phyloP scores from a whole-genome alignment of 2,888 invertebrate species.

The Drosophila tripunctata region DNA sequence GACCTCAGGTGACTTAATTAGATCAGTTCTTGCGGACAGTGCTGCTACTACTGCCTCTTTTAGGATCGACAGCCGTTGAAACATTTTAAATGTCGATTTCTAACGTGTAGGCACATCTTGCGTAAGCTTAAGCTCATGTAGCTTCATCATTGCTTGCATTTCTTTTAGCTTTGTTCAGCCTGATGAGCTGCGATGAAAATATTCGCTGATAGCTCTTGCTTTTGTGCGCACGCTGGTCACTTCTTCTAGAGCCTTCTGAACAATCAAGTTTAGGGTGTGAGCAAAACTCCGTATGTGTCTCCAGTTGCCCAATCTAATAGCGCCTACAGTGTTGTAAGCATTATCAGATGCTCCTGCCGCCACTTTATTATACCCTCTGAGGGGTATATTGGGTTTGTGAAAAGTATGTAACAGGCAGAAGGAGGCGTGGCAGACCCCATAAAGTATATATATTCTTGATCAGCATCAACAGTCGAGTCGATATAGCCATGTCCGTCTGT shows the following conservation, averaged over 20 bases:
- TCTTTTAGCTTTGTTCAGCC: neutral
- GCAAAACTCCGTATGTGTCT: neutral
- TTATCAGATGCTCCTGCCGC: constrained; percentile 15
- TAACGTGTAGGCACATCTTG: constrained; percentile 14
- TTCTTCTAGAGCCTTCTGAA: neutral
- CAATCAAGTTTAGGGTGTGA: neutral
- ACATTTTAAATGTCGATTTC: constrained; percentile 18
- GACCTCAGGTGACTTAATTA: neutral
- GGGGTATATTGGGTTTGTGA: too few relatives aligned
- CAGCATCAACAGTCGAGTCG: too few relatives aligned
- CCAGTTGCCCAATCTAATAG: constrained; percentile 4
- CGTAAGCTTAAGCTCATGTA: constrained; percentile 4
- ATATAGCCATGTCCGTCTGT: too few relatives aligned
- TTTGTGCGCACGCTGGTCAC: neutral
- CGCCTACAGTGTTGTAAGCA: neutral
- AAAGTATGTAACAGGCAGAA: too few relatives aligned
- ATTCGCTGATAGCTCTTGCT: neutral
- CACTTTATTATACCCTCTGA: too few relatives aligned
- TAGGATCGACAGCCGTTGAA: constrained; percentile 5
- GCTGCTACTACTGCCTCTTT: constrained; percentile 4
- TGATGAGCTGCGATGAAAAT: neutral
- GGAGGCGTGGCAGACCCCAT: too few relatives aligned
- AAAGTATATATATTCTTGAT: too few relatives aligned
- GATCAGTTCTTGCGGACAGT: neutral
- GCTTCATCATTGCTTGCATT: neutral